Base-by-base conservation (phyloP, 2,113 vertebrate genomes). In the Aptenodytes forsteri region DNA sequence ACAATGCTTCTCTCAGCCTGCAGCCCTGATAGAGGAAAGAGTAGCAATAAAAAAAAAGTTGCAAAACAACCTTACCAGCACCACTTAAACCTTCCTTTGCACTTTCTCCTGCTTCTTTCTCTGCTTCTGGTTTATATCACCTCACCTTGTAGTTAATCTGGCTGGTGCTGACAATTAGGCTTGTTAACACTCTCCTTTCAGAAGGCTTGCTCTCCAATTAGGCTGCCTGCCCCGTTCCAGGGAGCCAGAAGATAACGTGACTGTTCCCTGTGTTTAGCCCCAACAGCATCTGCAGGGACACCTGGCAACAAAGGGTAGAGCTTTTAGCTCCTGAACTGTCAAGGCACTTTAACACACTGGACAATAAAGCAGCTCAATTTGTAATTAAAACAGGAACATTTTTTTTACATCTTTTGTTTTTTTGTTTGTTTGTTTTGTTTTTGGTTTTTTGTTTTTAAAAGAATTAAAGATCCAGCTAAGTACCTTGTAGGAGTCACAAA, bases 161-260 rank as follows among this genome's bases (percentile, higher is more conserved):
- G 30, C 59, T 73, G 50, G 17, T 83, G 46, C 67, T 93, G 90
- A 75, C 77, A 93, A 95, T 97, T 87, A 93, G 22, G 52, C 80
- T 94, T 89, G 77, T 84, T 96, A 87, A 91, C 76, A 67, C 69
- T 36, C 71, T 70, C 59, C 26, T 81, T 94, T 93, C 69, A 84
- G 55, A 83, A 83, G 14, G 9, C 12, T 90, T 44, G 34, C 56
- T 78, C n/a, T 82, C 59, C 47, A 71, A 26, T 71, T 91, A 82
- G 52, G n/a, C 64, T 75, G 52, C n/a, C 32, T 82, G 61, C 9
- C 42, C 49, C 1, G 0, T 58, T 93, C 34, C 65, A 83, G 4
- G 9, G n/a, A 89, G 27, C n/a, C 38, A 55, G 70, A 69, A 90
- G 49, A 76, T 65, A 78, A 91, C 4, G 6, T 32, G 58, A 32